phyloP scores from a whole-genome alignment of 2,113 vertebrate genomes.

The Malurus alboscapulatus region DNA sequence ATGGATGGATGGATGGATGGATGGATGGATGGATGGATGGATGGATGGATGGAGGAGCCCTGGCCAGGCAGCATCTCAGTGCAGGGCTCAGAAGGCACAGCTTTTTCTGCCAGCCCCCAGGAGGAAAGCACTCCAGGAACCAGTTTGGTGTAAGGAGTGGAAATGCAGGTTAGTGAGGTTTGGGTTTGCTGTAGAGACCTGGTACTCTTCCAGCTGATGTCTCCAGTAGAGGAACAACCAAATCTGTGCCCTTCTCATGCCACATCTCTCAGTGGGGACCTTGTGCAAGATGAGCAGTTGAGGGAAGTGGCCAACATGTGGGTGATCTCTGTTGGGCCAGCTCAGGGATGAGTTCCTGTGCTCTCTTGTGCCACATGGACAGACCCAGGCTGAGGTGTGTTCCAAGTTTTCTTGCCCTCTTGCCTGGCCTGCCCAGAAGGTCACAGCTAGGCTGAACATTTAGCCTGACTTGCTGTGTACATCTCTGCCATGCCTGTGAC shows the following conservation, averaged over 20 bases:
- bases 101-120: not conserved
- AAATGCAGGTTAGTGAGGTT: not conserved
- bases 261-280: not conserved
- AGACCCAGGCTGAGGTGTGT: not conserved
- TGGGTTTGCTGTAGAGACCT: not conserved
- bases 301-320: not conserved
- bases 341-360: not conserved
- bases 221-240: not conserved
- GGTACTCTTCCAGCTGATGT: not conserved
- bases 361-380: accelerated
- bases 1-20: not conserved
- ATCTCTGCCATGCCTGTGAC: not conserved
- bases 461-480: accelerated
- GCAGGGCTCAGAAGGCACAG: not conserved
- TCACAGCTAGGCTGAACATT: not conserved
- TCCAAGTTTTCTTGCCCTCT: not conserved
- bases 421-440: not conserved
- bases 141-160: not conserved
- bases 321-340: not conserved
- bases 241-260: not conserved
- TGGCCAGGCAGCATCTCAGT: not conserved
- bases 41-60: not conserved
- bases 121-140: not conserved
- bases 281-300: not conserved
- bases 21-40: not conserved